These are phyloP conservation scores for Lamellibrachia columna DNA, from an alignment of 2,888 invertebrate genomes.

Conservation along the genomic window DNA sequence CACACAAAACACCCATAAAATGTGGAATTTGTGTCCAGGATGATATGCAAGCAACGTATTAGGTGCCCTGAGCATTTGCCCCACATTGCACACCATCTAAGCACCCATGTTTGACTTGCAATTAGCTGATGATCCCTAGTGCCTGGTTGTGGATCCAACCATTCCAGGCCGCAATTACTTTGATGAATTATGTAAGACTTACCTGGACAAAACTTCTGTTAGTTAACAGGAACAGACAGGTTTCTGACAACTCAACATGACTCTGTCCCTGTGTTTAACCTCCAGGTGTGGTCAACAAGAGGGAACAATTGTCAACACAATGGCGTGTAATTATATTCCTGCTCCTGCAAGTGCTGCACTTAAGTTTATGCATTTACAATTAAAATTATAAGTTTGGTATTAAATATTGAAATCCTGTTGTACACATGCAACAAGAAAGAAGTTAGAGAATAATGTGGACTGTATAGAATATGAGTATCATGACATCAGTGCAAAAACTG, in stretches of 20 bases:
- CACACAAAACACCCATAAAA: no score
- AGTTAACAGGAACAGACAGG: conserved; percentile 16
- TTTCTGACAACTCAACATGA: neutral
- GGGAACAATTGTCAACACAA: neutral
- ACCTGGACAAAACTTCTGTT: conserved; percentile 16
- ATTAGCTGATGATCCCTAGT: neutral
- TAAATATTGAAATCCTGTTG: neutral
- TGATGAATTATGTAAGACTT: conserved; percentile 1
- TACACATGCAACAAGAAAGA: neutral
- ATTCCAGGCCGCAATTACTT: neutral
- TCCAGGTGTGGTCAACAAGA: neutral
- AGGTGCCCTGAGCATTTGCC: neutral
- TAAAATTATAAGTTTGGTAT: neutral
- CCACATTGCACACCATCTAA: neutral
- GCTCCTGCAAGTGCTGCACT: neutral
- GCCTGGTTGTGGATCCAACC: neutral
- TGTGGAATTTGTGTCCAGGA: no score
- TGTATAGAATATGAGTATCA: neutral
- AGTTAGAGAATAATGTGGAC: neutral
- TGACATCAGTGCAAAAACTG: neutral
- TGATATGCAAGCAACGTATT: no score
- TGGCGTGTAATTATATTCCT: neutral
- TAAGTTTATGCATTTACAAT: neutral
- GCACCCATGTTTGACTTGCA: neutral
- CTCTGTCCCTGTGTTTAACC: neutral